phyloP scores from a whole-genome alignment of 1,140 invertebrate species.

The Dryas iulia region DNA sequence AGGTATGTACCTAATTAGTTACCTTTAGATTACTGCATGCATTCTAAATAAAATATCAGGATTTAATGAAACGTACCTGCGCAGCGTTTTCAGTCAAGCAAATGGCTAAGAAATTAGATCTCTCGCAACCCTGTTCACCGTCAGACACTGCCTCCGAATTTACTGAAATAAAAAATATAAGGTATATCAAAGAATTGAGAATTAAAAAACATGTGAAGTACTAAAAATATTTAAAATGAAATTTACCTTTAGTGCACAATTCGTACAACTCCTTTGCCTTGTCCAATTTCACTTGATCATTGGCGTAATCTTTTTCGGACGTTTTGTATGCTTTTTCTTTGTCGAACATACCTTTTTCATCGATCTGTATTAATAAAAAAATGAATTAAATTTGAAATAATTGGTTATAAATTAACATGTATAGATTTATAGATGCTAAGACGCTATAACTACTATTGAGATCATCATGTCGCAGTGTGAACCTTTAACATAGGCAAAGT shows the following conservation, averaged over 20 bases:
- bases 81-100: slow-evolving; percentile 54
- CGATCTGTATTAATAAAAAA: slow-evolving; percentile 41
- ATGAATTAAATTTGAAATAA: neutral
- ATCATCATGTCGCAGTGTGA: no score
- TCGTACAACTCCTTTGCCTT: slow-evolving; percentile 56
- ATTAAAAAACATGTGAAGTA: no score
- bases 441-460: no score
- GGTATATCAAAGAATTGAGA: no score
- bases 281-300: slow-evolving; percentile 42
- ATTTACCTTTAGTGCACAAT: slow-evolving; percentile 52
- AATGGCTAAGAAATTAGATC: slow-evolving; percentile 43
- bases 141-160: slow-evolving; percentile 50
- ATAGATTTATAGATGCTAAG: no score
- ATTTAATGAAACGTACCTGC: slow-evolving; percentile 42
- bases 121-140: slow-evolving; percentile 52
- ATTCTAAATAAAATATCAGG: neutral
- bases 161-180: slow-evolving; percentile 43
- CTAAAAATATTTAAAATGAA: neutral
- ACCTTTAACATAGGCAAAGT: no score
- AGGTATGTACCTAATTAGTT: no score
- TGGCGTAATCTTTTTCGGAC: slow-evolving; percentile 42
- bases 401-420: no score
- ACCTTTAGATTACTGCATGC: neutral
- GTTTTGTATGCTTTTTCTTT: slow-evolving; percentile 40
- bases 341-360: slow-evolving; percentile 59